Evolutionary conservation across 1,140 invertebrate species (phyloP), one percentile per base, ranked within the genome.

Genomic region (Formica selysi): DNA sequence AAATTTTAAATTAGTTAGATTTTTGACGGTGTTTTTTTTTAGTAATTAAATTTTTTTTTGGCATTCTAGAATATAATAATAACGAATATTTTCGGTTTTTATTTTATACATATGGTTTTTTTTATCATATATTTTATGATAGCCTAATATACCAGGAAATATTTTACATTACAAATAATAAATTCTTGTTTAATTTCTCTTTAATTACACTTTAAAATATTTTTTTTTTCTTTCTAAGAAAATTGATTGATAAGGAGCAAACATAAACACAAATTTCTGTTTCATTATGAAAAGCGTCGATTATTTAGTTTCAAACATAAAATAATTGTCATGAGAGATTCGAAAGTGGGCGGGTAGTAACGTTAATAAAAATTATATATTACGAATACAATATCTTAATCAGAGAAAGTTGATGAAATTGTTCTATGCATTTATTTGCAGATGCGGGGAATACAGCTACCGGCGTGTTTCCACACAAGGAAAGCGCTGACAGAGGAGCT

Each of bases 381-480:
- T 6, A 22, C 26, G 1, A 22, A 22, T 61, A 38, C 4, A 29
- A 13, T 74, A 38, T 0, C 0, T 57, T 11, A 6, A n/a, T 1
- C 16, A 4, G 48, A 59, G 11, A 48, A 19, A 29, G 13, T 59
- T 8, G 22, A 59, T 29, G 11, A 79, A 67, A 76, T 62, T 1
- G 4, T 62, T 65, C n/a, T 10, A 13, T 86, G 19, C 11, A 65
- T 51, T 51, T 62, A 73, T 79, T 92, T 92, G 26, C 91, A 93
- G 92, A 93, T 93, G 91, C 73, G 84, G 90, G 83, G 71, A 79
- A 59, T 86, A 73, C 86, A 88, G 76, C 81, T 22, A 86, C 62
- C 85, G 85, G 88, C 84, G 80, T 89, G 74, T 87, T 90, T 91
- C 76, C 89, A 89, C 29, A 48, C 76, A 62, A 89, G 88, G 78